A percentile compares a stretch with the other conserved stretches of the same genome.
These are phyloP conservation scores for Tridacna crocea DNA, from an alignment of 2,888 invertebrate species.

Conservation along the genomic window DNA sequence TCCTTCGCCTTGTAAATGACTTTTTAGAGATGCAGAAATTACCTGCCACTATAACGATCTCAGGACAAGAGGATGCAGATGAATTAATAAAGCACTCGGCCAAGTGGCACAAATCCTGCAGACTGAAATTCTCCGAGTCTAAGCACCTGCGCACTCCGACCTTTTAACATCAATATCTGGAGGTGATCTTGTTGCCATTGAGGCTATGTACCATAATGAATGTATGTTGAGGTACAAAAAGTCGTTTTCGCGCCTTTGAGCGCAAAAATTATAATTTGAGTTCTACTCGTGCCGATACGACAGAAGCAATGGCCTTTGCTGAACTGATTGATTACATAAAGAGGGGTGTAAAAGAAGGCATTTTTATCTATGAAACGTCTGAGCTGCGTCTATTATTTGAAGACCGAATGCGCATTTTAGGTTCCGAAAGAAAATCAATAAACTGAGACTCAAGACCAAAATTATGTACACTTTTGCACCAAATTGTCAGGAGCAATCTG, in stretches of 20 bases:
- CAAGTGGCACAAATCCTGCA: too few relatives aligned
- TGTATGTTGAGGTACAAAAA: conserved; percentile 11
- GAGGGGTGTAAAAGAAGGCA: conserved; percentile 4
- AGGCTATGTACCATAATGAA: conserved; percentile 8
- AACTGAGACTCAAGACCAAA: too few relatives aligned
- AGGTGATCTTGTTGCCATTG: conserved; percentile 10
- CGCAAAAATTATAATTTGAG: not conserved
- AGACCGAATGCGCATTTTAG: not conserved
- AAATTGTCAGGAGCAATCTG: too few relatives aligned
- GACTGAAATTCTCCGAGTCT: too few relatives aligned
- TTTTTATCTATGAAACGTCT: conserved; percentile 5
- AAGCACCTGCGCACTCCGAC: too few relatives aligned
- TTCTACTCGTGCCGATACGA: not conserved
- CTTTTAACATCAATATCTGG: not conserved
- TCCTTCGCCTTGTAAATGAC: too few relatives aligned
- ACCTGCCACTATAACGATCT: too few relatives aligned
- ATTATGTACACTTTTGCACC: too few relatives aligned
- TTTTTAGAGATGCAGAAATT: too few relatives aligned
- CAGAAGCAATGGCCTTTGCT: conserved; percentile 12
- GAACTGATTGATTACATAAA: conserved; percentile 10
- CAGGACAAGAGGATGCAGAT: too few relatives aligned
- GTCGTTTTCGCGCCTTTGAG: conserved; percentile 15
- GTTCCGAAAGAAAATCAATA: too few relatives aligned
- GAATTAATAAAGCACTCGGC: too few relatives aligned
- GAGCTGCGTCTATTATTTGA: conserved; percentile 6